These are phyloP conservation scores for Solenopsis fugax DNA, from an alignment of 1,140 invertebrate genomes.

Conservation along the genomic window DNA sequence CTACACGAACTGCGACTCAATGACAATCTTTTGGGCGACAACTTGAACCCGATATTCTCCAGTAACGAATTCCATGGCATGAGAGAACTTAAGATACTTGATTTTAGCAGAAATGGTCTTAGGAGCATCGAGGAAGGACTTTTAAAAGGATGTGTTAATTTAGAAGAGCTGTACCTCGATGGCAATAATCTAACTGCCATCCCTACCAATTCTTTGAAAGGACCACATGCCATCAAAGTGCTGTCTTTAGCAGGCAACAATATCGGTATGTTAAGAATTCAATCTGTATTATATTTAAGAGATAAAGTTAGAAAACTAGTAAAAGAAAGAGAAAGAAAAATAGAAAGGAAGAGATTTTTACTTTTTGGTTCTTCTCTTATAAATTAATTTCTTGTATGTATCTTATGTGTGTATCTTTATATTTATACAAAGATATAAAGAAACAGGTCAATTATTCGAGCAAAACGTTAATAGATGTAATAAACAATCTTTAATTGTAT, in stretches of 20 bases:
- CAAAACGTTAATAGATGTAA: too few relatives aligned
- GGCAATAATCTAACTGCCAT: constrained; percentile 91
- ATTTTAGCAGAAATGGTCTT: constrained; percentile 93
- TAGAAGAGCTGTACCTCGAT: constrained; percentile 94
- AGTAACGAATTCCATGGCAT: constrained; percentile 94
- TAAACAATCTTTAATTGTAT: too few relatives aligned
- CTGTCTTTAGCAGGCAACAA: constrained; percentile 92
- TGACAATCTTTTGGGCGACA: constrained; percentile 95
- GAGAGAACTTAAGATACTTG: constrained; percentile 90
- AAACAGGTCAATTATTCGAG: too few relatives aligned
- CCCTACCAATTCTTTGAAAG: constrained; percentile 93
- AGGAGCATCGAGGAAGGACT: constrained; percentile 94
- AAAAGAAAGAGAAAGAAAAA: too few relatives aligned
- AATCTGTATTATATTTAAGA: too few relatives aligned
- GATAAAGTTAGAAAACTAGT: too few relatives aligned
- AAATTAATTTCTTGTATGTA: too few relatives aligned
- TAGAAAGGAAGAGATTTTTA: too few relatives aligned
- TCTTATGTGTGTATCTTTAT: too few relatives aligned
- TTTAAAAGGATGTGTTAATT: constrained; percentile 92
- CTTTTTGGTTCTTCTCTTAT: too few relatives aligned
- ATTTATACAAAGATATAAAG: too few relatives aligned
- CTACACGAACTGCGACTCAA: constrained; percentile 91
- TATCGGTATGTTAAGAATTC: constrained; percentile 89
- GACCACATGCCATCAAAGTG: constrained; percentile 90
- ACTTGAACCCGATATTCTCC: constrained; percentile 95